A percentile compares a stretch with the other conserved stretches of the same genome.
These are phyloP conservation scores for Ceraclea dissimilis DNA, from an alignment of 2,888 invertebrate genomes.

Conservation along the genomic window DNA sequence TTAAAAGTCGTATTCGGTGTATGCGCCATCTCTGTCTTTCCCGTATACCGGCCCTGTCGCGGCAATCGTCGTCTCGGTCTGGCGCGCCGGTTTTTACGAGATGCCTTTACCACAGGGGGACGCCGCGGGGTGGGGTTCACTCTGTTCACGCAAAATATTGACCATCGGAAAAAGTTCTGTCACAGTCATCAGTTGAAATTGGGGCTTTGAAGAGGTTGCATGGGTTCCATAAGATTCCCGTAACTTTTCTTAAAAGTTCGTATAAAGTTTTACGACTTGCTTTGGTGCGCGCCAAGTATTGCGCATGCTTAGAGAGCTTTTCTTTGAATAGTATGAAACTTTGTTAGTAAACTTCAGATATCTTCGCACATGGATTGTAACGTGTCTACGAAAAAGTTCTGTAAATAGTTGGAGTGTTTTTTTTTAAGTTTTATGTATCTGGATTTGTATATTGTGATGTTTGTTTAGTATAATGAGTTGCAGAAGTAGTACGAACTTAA, in stretches of 20 bases:
- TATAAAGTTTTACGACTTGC: slow-evolving; percentile 14
- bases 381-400: neutral
- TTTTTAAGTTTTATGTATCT: too few species aligned
- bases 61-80: slow-evolving; percentile 47
- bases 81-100: slow-evolving; percentile 49
- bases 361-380: neutral
- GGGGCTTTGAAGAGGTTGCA: slow-evolving; percentile 33
- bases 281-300: slow-evolving; percentile 30
- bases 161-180: slow-evolving; percentile 54
- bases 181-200: slow-evolving; percentile 53
- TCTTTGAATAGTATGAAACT: slow-evolving; percentile 9
- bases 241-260: slow-evolving; percentile 10
- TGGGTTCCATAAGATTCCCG: slow-evolving; percentile 13
- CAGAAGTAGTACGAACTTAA: too few species aligned
- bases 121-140: slow-evolving; percentile 45
- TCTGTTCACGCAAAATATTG: slow-evolving; percentile 53
- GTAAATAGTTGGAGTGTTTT: neutral
- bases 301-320: slow-evolving; percentile 30
- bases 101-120: slow-evolving; percentile 35
- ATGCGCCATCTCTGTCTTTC: slow-evolving; percentile 34
- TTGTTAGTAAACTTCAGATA: slow-evolving; percentile 12
- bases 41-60: slow-evolving; percentile 36
- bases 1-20: slow-evolving; percentile 46
- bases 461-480: too few species aligned
- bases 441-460: too few species aligned